A percentile compares a stretch with the other conserved stretches of the same genome.
Evolutionary conservation across 2,113 vertebrate species (phyloP).

Genomic region (Burhinus oedicnemus): DNA sequence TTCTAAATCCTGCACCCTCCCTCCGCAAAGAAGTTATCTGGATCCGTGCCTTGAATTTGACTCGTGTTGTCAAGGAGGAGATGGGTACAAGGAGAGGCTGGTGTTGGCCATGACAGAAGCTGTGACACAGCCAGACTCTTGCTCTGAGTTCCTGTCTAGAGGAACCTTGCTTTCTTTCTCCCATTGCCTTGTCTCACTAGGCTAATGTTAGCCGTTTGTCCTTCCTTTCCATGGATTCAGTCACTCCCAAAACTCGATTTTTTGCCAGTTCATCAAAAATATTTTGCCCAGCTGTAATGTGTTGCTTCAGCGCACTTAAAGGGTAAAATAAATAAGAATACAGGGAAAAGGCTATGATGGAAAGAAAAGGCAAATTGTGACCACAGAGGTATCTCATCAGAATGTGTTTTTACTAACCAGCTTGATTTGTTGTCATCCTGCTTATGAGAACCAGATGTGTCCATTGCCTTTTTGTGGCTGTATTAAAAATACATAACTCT

Average conservation of each 20-base stretch:
- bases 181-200: not conserved
- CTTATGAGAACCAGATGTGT: conserved; percentile 25
- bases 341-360: not conserved
- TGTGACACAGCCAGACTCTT: not conserved
- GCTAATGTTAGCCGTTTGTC: not conserved
- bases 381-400: not conserved
- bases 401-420: not conserved
- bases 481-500: not conserved
- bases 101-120: not conserved
- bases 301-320: not conserved
- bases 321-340: not conserved
- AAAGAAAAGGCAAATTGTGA: not conserved
- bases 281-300: not conserved
- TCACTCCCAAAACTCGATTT: not conserved
- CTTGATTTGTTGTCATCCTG: not conserved
- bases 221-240: not conserved
- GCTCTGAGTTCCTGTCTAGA: not conserved
- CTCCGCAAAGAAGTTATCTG: not conserved
- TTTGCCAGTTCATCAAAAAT: not conserved
- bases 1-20: not conserved
- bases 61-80: not conserved
- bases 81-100: not conserved
- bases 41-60: not conserved
- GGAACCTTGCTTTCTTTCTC: not conserved
- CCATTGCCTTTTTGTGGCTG: not conserved